Conservation (phyloP, 2,797 vertebrate genomes). For the Momotus momota region DNA sequence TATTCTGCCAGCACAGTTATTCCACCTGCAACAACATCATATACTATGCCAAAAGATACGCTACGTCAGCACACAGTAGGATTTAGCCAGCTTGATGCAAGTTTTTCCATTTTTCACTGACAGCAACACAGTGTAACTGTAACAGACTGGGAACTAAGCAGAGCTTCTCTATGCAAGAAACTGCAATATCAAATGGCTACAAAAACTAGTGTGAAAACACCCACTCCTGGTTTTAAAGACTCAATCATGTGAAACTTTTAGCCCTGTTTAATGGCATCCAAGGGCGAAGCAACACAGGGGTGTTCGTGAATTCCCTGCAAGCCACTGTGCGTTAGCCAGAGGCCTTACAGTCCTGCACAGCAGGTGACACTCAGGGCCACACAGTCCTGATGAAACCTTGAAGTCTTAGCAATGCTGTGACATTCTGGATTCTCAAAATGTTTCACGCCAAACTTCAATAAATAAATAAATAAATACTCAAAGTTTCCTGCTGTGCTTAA, state of each 20-base stretch:
- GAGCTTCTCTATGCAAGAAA: not conserved
- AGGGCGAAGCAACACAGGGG: not conserved
- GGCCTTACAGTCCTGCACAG: fast-evolving
- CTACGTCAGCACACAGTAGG: not conserved
- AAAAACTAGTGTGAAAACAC: not conserved
- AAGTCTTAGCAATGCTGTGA: not conserved
- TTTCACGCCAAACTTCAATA: not conserved
- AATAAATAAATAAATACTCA: not conserved
- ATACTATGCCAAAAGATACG: not conserved
- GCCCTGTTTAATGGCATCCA: not conserved
- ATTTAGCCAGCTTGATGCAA: not conserved
- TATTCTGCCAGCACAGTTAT: not conserved
- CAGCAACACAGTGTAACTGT: not conserved
- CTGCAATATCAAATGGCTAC: not conserved
- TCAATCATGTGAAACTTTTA: not conserved
- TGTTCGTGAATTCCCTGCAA: not conserved
- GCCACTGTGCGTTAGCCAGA: not conserved
- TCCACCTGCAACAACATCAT: not conserved
- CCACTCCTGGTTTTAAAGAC: not conserved
- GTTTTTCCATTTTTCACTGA: slow-evolving; percentile 11
- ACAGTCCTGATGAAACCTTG: not conserved
- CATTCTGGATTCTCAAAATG: not conserved
- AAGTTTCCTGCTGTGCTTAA: not conserved
- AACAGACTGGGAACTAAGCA: not conserved
- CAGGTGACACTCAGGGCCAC: not conserved